phyloP scores from a whole-genome alignment of 1,140 invertebrate genomes.

The Drosophila bipectinata region DNA sequence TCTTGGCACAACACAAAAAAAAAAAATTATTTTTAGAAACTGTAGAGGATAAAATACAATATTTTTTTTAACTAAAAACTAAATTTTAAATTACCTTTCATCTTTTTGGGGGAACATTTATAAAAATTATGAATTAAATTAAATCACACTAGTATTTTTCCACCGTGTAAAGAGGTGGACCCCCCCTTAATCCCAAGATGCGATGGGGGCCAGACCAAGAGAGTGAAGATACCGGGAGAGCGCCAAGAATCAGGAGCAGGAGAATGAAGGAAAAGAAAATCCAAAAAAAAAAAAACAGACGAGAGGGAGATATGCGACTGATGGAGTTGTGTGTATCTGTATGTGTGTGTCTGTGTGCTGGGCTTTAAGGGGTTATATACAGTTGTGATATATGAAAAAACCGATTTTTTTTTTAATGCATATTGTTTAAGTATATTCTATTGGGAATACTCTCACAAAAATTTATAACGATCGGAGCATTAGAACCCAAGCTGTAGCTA shows the following conservation, averaged over 20 bases:
- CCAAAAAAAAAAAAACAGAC: neutral
- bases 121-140: neutral
- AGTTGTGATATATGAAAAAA: no score
- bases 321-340: constrained; percentile 31
- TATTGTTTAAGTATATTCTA: no score
- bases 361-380: no score
- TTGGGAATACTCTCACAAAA: no score
- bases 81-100: no score
- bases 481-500: no score
- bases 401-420: no score
- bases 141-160: neutral
- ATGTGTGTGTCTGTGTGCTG: constrained; percentile 31
- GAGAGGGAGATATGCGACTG: constrained; percentile 11
- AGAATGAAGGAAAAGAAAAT: constrained; percentile 2
- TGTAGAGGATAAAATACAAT: no score
- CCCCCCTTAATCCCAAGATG: neutral
- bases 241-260: constrained; percentile 4
- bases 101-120: no score
- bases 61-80: no score
- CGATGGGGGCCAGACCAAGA: constrained; percentile 12
- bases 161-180: neutral
- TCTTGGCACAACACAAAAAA: neutral
- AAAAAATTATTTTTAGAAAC: no score
- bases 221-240: constrained; percentile 9
- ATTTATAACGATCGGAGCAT: no score